These are phyloP conservation scores for Telmatherina bonti DNA, from an alignment of 2,797 vertebrate genomes.

Conservation along the genomic window DNA sequence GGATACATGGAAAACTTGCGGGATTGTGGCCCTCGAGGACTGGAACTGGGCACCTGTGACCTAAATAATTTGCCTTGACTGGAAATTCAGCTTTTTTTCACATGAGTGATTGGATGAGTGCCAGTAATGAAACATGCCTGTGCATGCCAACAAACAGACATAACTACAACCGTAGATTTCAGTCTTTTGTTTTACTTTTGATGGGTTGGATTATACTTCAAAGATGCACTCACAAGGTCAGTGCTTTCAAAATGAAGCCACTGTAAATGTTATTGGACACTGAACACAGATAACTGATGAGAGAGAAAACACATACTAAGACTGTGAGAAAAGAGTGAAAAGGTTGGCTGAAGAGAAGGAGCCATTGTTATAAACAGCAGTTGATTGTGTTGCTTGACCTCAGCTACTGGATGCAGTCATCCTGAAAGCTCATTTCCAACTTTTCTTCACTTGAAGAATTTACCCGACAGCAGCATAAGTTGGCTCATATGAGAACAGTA, in stretches of 20 bases:
- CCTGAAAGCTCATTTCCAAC: conserved; percentile 15
- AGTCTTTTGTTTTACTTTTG: not conserved
- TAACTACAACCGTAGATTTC: not conserved
- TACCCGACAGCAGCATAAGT: not conserved
- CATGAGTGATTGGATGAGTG: not conserved
- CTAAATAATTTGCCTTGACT: not conserved
- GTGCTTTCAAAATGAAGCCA: conserved; percentile 17
- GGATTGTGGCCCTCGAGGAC: no score
- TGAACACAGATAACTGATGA: conserved; percentile 15
- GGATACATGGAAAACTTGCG: no score
- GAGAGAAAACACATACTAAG: not conserved
- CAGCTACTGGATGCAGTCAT: conserved; percentile 22
- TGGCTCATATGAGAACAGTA: not conserved
- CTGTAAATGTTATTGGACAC: conserved; percentile 38
- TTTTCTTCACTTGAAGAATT: not conserved
- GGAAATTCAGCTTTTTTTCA: not conserved
- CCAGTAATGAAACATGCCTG: not conserved
- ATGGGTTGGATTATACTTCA: conserved; percentile 21
- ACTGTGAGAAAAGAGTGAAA: conserved; percentile 31
- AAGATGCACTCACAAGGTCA: conserved; percentile 12
- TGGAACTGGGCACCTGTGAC: no score
- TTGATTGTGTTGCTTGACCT: conserved; percentile 40
- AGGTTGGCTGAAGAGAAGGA: conserved; percentile 42
- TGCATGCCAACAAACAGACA: conserved; percentile 3
- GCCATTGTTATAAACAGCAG: conserved; percentile 51